Base-by-base conservation (phyloP, 2,888 invertebrate genomes). In the Drosophila helvetica region DNA sequence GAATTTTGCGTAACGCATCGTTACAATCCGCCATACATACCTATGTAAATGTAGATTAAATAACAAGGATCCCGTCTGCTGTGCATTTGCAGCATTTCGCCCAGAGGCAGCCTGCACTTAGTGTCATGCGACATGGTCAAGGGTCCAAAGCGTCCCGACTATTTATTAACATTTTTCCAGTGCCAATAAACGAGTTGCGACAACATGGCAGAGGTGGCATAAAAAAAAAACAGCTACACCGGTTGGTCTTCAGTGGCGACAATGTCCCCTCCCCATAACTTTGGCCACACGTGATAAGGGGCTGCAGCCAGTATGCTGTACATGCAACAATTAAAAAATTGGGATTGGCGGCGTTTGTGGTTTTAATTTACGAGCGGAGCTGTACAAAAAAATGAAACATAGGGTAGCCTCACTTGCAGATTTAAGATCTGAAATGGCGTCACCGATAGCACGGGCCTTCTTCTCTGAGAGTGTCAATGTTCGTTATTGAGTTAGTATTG, bases 91-190 rank as follows among this genome's bases (percentile, higher is more conserved):
- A 19, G 45, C 15, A 65, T 59, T 38, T 59, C 48, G 33, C 25
- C 17, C 42, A 51, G 30, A 52, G 52, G 22, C 60, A 18, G 55
- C 33, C 50, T 38, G 43, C 27, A 46, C 58, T 50, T 62, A 59
- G 58, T 68, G 68, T 62, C 52, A 59, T 62, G 48, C 19, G 15
- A 55, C 42, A 42, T 47, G 22, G 33, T 51, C 18, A 53, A 25
- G 54, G n/a, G 18, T 17, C 48, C 43, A 30, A 52, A 38, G 25
- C 47, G 12, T 17, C 12, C 56, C 27, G 50, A 55, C 56, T 62
- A 55, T 67, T 72, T 53, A 72, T 67, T 72, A 72, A 72, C 67
- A 67, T 67, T 67, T 67, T 72, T 52, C 56, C 62, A 50, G 55
- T 56, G 55, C 56, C 65, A 71, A 62, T 66, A 63, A 66, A 66